Percentiles rank a stretch among this genome's conserved stretches.
phyloP scores from a whole-genome alignment of 2,888 invertebrate species.

The Oconnorella tubifera region DNA sequence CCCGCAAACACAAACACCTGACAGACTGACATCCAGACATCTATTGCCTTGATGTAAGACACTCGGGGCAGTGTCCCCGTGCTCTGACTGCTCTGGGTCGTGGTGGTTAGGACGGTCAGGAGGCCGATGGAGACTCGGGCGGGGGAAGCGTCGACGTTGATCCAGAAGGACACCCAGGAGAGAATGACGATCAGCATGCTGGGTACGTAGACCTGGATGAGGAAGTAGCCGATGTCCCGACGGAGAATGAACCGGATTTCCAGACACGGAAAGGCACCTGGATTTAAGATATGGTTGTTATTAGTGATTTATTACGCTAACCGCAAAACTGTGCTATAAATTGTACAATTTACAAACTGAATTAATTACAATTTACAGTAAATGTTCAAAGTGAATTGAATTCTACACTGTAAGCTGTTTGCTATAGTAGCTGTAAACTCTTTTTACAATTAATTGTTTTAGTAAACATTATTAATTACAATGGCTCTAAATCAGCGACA shows the following conservation, averaged over 20 bases:
- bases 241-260: slow-evolving; percentile 33
- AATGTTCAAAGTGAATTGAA: neutral
- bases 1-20: slow-evolving; percentile 37
- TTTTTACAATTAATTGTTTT: too few species aligned
- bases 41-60: slow-evolving; percentile 89
- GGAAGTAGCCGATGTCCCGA: slow-evolving; percentile 35
- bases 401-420: too few species aligned
- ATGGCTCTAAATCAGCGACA: too few species aligned
- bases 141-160: slow-evolving; percentile 77
- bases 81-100: slow-evolving; percentile 89
- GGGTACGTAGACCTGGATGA: slow-evolving; percentile 35
- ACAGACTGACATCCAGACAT: slow-evolving; percentile 41
- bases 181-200: slow-evolving; percentile 69
- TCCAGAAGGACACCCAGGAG: slow-evolving; percentile 97
- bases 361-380: neutral
- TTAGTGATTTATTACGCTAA: neutral
- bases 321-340: neutral
- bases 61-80: slow-evolving; percentile 84
- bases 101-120: slow-evolving; percentile 68
- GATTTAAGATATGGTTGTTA: neutral
- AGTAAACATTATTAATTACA: too few species aligned
- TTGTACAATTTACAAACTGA: too few species aligned
- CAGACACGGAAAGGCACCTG: slow-evolving; percentile 35
- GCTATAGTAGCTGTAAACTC: too few species aligned
- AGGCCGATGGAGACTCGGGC: slow-evolving; percentile 84